These are phyloP conservation scores for Drosophila orosa DNA, from an alignment of 1,140 invertebrate species.

Conservation along the genomic window DNA sequence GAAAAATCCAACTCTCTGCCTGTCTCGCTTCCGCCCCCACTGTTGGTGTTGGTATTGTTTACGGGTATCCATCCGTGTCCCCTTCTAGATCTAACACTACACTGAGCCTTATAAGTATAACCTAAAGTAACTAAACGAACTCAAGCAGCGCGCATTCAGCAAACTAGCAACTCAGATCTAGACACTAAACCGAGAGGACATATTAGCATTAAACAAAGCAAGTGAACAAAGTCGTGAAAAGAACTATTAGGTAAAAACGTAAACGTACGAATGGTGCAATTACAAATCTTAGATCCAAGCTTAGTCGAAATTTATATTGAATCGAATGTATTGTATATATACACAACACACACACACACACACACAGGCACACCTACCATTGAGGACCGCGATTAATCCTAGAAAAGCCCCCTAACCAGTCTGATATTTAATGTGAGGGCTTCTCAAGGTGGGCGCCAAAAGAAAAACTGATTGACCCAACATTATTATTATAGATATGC, in stretches of 20 bases:
- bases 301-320: conserved; percentile 71
- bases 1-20: conserved; percentile 1
- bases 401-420: conserved; percentile 28
- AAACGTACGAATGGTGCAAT: conserved; percentile 64
- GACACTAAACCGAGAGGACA: conserved; percentile 12
- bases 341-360: background rate
- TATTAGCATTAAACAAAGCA: conserved; percentile 12
- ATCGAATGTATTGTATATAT: conserved; percentile 31
- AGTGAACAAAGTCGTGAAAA: conserved; percentile 23
- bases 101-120: conserved; percentile 76
- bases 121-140: conserved; percentile 45
- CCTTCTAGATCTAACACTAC: conserved; percentile 53
- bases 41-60: conserved; percentile 12
- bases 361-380: background rate
- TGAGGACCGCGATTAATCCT: conserved; percentile 12
- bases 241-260: conserved; percentile 44
- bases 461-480: conserved; percentile 53
- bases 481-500: conserved; percentile 34
- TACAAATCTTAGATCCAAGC: conserved; percentile 70
- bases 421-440: conserved; percentile 37
- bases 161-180: conserved; percentile 42
- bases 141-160: conserved; percentile 37
- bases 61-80: too few relatives aligned
- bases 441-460: conserved; percentile 46
- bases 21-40: conserved; percentile 26